Percentiles rank a stretch among this genome's conserved stretches.
Conservation (phyloP, 2,888 invertebrate genomes). For the Geophilus truncorum region DNA sequence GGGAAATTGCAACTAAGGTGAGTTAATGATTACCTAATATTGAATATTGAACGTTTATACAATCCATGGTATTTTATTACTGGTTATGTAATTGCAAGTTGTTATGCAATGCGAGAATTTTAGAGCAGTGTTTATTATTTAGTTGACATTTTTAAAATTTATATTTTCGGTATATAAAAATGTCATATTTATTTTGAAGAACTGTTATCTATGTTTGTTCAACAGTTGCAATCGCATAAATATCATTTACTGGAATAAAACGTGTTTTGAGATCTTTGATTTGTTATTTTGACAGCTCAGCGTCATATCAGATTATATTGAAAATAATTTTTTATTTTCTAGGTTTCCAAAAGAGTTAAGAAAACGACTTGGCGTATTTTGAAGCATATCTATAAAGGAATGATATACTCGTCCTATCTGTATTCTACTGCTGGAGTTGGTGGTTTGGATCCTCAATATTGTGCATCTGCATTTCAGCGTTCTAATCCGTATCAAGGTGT, state of each 20-base stretch:
- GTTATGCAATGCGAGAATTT: background rate
- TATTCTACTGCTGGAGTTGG: constrained; percentile 2
- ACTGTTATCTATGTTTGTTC: no score
- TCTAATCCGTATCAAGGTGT: background rate
- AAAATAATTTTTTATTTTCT: background rate
- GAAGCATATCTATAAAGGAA: background rate
- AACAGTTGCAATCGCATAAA: no score
- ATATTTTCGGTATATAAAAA: no score
- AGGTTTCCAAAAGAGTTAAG: background rate
- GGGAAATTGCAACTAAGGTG: background rate
- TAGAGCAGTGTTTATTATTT: no score
- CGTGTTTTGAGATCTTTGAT: no score
- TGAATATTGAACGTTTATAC: no score
- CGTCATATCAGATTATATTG: no score
- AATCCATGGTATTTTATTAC: no score
- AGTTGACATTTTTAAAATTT: no score
- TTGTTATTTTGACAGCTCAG: no score
- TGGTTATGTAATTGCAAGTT: background rate
- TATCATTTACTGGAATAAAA: no score
- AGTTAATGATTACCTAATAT: background rate
- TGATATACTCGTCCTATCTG: background rate
- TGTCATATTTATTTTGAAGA: no score
- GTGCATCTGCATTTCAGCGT: background rate
- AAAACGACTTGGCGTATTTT: constrained; percentile 14
- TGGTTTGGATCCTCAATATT: background rate